These are phyloP conservation scores for Myxocyprinus asiaticus DNA, from an alignment of 2,113 vertebrate species.

Conservation along the genomic window DNA sequence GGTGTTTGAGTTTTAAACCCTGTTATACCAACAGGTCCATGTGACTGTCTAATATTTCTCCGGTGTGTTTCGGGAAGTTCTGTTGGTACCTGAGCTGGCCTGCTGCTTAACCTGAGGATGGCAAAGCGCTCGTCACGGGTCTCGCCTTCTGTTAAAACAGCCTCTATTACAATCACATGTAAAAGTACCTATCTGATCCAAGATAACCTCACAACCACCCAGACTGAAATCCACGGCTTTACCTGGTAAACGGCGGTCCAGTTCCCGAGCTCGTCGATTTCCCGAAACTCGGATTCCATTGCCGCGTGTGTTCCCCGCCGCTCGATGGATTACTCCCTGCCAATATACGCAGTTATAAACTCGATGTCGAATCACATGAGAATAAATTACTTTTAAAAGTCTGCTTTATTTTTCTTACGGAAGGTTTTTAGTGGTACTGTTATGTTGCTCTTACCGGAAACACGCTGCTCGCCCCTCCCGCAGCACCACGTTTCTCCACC, in stretches of 20 bases:
- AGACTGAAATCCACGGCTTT: constrained; percentile 30
- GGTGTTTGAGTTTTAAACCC: not conserved
- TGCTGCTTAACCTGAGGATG: not conserved
- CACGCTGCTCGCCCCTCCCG: constrained; percentile 75
- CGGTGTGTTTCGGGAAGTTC: not conserved
- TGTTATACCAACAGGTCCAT: not conserved
- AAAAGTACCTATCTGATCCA: not conserved
- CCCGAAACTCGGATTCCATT: constrained; percentile 91
- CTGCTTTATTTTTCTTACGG: constrained; percentile 46
- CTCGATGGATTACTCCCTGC: constrained; percentile 29
- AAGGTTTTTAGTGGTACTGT: constrained; percentile 54
- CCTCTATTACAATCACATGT: not conserved
- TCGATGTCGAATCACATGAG: not conserved
- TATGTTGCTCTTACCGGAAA: constrained; percentile 74
- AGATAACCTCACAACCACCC: not conserved
- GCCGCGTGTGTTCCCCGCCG: constrained; percentile 64
- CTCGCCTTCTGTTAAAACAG: not conserved
- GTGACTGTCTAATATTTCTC: not conserved
- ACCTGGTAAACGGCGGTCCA: constrained; percentile 95
- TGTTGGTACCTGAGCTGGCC: not conserved
- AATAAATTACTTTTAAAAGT: constrained; percentile 36
- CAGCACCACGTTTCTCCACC: constrained; percentile 58
- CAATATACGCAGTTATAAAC: not conserved
- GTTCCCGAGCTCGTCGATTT: constrained; percentile 87
- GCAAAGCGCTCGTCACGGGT: not conserved